Conservation (phyloP, 2,888 invertebrate species). For the Cryptocephalus moraei region DNA sequence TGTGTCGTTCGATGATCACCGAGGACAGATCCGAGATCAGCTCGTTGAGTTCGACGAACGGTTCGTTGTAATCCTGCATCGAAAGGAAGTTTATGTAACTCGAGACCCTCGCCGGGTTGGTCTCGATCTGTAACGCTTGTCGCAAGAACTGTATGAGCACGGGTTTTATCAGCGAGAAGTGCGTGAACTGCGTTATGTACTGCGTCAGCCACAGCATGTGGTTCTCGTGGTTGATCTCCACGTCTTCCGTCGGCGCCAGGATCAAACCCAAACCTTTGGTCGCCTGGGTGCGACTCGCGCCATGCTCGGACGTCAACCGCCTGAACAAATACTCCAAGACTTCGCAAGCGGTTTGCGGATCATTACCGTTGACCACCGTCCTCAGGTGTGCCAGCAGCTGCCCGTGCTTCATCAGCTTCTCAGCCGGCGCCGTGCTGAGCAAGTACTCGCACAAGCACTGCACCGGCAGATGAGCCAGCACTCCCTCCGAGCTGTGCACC, state of each 20-base stretch:
- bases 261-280: constrained; percentile 42
- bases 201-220: constrained; percentile 47
- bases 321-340: constrained; percentile 80
- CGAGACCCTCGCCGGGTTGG: constrained; percentile 68
- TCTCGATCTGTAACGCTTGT: constrained; percentile 85
- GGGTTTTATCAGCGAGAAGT: constrained; percentile 63
- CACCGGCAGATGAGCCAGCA: constrained; percentile 81
- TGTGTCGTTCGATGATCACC: constrained; percentile 81
- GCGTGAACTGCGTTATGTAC: constrained; percentile 63
- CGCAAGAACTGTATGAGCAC: constrained; percentile 63
- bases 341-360: constrained; percentile 56
- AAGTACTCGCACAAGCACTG: constrained; percentile 96
- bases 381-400: constrained; percentile 54
- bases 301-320: constrained; percentile 66
- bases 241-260: constrained; percentile 35
- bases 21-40: constrained; percentile 76
- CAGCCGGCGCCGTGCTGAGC: constrained; percentile 55
- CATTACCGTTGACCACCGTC: constrained; percentile 42
- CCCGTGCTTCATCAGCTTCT: constrained; percentile 61
- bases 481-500: constrained; percentile 83
- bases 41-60: constrained; percentile 56
- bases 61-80: constrained; percentile 56
- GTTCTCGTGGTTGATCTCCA: constrained; percentile 27
- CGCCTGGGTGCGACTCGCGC: constrained; percentile 67
- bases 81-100: constrained; percentile 82